Conservation (phyloP, 2,888 invertebrate species). For the Mythimna lalbum region DNA sequence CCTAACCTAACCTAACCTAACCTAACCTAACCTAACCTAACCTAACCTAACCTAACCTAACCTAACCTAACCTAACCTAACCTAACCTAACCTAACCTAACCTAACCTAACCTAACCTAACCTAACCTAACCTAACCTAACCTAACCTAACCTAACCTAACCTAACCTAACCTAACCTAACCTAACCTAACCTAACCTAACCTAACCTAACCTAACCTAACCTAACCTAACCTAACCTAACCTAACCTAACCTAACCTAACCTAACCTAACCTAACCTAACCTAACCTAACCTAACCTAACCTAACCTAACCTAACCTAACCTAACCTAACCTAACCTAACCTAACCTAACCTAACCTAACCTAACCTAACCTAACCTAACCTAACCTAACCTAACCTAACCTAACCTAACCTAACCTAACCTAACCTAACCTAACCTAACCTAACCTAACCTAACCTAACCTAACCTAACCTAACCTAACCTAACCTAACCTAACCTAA, state of each 20-base stretch:
- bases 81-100: slow-evolving; percentile 44
- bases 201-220: slow-evolving; percentile 39
- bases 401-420: no score
- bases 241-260: slow-evolving; percentile 38
- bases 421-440: no score
- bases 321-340: no score
- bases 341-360: no score
- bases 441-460: no score
- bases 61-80: slow-evolving; percentile 44
- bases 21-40: slow-evolving; percentile 34
- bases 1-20: slow-evolving; percentile 35
- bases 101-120: slow-evolving; percentile 38
- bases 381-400: no score
- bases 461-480: no score
- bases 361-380: no score
- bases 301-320: no score
- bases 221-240: slow-evolving; percentile 32
- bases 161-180: slow-evolving; percentile 43
- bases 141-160: slow-evolving; percentile 43
- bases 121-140: slow-evolving; percentile 35
- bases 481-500: no score
- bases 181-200: slow-evolving; percentile 45
- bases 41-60: slow-evolving; percentile 44
- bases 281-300: slow-evolving; percentile 21
- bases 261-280: slow-evolving; percentile 38